These are phyloP conservation scores for Diachasmimorpha longicaudata DNA, from an alignment of 1,140 invertebrate genomes.

Conservation along the genomic window DNA sequence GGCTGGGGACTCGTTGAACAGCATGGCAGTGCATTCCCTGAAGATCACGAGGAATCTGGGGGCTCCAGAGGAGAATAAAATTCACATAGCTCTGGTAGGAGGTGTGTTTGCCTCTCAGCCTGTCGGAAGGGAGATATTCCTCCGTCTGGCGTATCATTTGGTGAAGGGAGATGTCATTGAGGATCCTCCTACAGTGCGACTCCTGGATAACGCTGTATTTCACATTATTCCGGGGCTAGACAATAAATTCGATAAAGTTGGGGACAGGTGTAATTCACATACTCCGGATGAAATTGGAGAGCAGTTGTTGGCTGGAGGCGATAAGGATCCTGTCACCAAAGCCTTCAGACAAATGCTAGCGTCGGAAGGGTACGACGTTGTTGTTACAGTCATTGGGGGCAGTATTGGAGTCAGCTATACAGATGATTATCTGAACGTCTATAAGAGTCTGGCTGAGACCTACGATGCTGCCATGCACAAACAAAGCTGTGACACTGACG, in stretches of 20 bases:
- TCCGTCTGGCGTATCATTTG: constrained; percentile 84
- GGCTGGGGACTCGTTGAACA: constrained; percentile 67
- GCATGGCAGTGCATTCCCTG: constrained; percentile 68
- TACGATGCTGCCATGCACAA: constrained; percentile 43
- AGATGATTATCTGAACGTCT: constrained; percentile 53
- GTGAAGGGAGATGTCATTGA: constrained; percentile 71
- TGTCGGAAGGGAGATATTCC: constrained; percentile 80
- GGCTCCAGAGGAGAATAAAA: constrained; percentile 77
- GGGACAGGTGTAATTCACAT: constrained; percentile 57
- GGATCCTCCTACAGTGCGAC: constrained; percentile 67
- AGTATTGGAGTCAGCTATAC: constrained; percentile 55
- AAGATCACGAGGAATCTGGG: constrained; percentile 69
- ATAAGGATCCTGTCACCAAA: constrained; percentile 59
- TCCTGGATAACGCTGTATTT: constrained; percentile 77
- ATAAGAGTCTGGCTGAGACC: constrained; percentile 62
- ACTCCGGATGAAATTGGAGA: constrained; percentile 66
- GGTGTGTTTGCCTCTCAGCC: constrained; percentile 85
- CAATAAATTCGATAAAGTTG: constrained; percentile 62
- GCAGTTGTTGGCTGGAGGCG: constrained; percentile 62
- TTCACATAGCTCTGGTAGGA: constrained; percentile 82
- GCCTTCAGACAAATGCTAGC: constrained; percentile 67
- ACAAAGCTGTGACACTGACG: constrained; percentile 41
- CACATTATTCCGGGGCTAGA: constrained; percentile 81
- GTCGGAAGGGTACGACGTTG: constrained; percentile 66
- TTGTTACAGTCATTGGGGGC: constrained; percentile 71